These are phyloP conservation scores for Drosophila pseudotalamancana DNA, from an alignment of 2,888 invertebrate genomes.

Conservation along the genomic window DNA sequence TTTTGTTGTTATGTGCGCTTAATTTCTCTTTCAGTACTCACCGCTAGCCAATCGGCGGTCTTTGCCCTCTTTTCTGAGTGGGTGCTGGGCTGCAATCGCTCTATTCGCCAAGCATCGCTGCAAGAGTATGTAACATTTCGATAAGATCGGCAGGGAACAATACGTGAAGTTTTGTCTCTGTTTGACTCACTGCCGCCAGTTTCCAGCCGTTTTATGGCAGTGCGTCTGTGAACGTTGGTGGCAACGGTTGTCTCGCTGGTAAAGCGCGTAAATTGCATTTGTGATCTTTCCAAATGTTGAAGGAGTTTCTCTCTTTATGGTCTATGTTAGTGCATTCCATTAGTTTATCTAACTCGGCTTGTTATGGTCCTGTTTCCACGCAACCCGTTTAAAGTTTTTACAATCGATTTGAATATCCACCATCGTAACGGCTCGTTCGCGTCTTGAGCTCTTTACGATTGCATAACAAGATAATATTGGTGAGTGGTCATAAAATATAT, in stretches of 20 bases:
- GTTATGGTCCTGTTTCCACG: slow-evolving; percentile 37
- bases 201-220: slow-evolving; percentile 24
- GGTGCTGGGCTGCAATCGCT: background rate
- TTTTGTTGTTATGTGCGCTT: no score
- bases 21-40: background rate
- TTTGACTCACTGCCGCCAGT: slow-evolving; percentile 2
- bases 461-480: no score
- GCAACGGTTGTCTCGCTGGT: slow-evolving; percentile 44
- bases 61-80: background rate
- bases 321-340: background rate
- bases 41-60: slow-evolving; percentile 1
- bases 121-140: slow-evolving; percentile 5
- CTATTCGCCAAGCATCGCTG: background rate
- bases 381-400: slow-evolving; percentile 32
- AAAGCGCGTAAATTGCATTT: background rate
- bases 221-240: slow-evolving; percentile 45
- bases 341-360: background rate
- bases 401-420: slow-evolving; percentile 42
- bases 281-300: slow-evolving; percentile 17
- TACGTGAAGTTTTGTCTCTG: background rate
- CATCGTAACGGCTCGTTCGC: slow-evolving; percentile 1
- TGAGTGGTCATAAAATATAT: slow-evolving; percentile 2
- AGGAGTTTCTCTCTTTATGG: background rate
- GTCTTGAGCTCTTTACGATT: background rate
- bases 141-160: slow-evolving; percentile 18